Evolutionary conservation across 2,113 vertebrate genomes (phyloP).

Genomic region (Aspidoscelis tigris): DNA sequence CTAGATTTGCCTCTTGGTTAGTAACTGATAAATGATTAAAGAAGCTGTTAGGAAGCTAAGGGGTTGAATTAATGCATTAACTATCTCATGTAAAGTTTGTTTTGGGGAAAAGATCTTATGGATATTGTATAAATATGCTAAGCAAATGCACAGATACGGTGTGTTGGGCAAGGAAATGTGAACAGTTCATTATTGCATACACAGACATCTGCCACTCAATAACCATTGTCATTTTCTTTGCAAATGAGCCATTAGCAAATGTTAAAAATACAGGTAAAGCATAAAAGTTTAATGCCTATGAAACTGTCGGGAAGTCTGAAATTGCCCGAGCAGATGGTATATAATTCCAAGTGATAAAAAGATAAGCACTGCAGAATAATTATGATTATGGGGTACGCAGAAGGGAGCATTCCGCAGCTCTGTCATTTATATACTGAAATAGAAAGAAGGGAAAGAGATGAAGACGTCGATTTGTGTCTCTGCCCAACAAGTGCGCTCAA

Average conservation of each 20-base stretch:
- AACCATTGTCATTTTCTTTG: conserved; percentile 43
- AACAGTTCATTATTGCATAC: conserved; percentile 15
- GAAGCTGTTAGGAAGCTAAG: too few relatives aligned
- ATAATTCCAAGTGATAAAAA: conserved; percentile 47
- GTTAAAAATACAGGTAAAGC: conserved; percentile 51
- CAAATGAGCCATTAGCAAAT: conserved; percentile 54
- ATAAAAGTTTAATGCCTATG: conserved; percentile 54
- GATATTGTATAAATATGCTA: conserved; percentile 8
- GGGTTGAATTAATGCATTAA: too few relatives aligned
- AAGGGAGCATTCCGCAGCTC: not conserved
- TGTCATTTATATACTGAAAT: conserved; percentile 22
- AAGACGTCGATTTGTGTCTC: conserved; percentile 11
- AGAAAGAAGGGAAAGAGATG: conserved; percentile 8
- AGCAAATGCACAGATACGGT: conserved; percentile 10
- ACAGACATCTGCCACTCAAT: conserved; percentile 47
- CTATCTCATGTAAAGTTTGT: too few relatives aligned
- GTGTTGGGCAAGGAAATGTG: conserved; percentile 36
- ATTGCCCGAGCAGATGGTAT: conserved; percentile 34
- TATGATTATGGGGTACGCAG: not conserved
- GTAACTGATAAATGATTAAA: not conserved
- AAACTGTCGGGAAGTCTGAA: conserved; percentile 53
- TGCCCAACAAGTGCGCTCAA: conserved; percentile 9
- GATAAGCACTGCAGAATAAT: conserved; percentile 28
- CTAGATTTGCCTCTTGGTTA: not conserved
- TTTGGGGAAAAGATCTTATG: not conserved